Percentiles rank a stretch among this genome's conserved stretches.
Conservation (phyloP, 2,797 vertebrate species). For the Melanotaenia trifasciata region DNA sequence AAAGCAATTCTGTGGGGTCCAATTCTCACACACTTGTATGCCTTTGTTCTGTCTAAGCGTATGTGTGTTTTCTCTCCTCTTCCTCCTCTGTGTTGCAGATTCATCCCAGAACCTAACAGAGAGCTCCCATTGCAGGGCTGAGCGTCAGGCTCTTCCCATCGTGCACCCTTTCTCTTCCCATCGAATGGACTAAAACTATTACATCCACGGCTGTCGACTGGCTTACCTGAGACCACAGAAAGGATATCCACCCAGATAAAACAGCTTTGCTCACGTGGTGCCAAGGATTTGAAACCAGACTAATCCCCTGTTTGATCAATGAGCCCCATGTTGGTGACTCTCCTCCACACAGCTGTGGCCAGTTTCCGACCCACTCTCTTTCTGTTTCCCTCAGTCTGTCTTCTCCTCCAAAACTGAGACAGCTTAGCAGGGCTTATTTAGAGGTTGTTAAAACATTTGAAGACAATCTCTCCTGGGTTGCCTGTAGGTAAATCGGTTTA, state of each 20-base stretch:
- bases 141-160: conserved; percentile 77
- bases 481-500: conserved; percentile 55
- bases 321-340: conserved; percentile 76
- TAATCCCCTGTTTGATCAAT: conserved; percentile 82
- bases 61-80: conserved; percentile 73
- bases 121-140: conserved; percentile 70
- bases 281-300: conserved; percentile 82
- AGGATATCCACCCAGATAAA: conserved; percentile 81
- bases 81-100: conserved; percentile 89
- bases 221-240: conserved; percentile 88
- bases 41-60: conserved; percentile 77
- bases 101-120: conserved; percentile 97
- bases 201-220: conserved; percentile 88
- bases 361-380: conserved; percentile 53
- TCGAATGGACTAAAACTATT: conserved; percentile 85
- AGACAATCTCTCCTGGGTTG: conserved; percentile 47
- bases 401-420: conserved; percentile 58
- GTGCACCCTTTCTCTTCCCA: conserved; percentile 58
- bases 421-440: conserved; percentile 69
- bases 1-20: conserved; percentile 65
- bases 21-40: conserved; percentile 65
- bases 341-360: conserved; percentile 68
- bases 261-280: conserved; percentile 76
- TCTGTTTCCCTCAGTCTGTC: conserved; percentile 33
- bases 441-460: conserved; percentile 75